A percentile compares a stretch with the other conserved stretches of the same genome.
Conservation (phyloP, 2,888 invertebrate species). For the Marasmarcha lunaedactyla region DNA sequence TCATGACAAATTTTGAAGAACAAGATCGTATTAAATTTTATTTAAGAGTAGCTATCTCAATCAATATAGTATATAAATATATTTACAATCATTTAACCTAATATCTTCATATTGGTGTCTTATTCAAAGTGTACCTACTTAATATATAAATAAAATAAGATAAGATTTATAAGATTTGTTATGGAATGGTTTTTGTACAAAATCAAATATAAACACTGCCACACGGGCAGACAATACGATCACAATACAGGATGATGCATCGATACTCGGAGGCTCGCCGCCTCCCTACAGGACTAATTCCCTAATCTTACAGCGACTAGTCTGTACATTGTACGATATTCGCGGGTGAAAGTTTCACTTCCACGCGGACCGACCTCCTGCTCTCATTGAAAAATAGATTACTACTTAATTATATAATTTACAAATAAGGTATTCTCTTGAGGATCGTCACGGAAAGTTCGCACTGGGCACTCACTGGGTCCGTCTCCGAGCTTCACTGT, state of each 20-base stretch:
- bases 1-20: conserved; percentile 63
- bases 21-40: conserved; percentile 67
- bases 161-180: conserved; percentile 44
- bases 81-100: conserved; percentile 62
- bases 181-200: conserved; percentile 71
- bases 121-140: conserved; percentile 58
- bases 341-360: conserved; percentile 60
- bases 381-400: conserved; percentile 63
- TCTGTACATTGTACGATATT: conserved; percentile 54
- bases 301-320: conserved; percentile 46
- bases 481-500: conserved; percentile 50
- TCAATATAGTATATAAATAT: conserved; percentile 66
- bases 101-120: conserved; percentile 67
- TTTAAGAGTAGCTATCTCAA: conserved; percentile 39
- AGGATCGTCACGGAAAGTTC: conserved; percentile 45
- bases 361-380: conserved; percentile 34
- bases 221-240: conserved; percentile 51
- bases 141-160: conserved; percentile 58
- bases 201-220: conserved; percentile 59
- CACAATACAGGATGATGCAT: conserved; percentile 45
- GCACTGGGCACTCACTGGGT: conserved; percentile 43
- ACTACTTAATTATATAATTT: conserved; percentile 67
- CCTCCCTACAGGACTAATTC: conserved; percentile 16
- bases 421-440: conserved; percentile 65
- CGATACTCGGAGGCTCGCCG: conserved; percentile 25